Percentiles rank a stretch among this genome's conserved stretches.
Conservation (phyloP, 2,113 vertebrate species). For the Cichladusa arquata region DNA sequence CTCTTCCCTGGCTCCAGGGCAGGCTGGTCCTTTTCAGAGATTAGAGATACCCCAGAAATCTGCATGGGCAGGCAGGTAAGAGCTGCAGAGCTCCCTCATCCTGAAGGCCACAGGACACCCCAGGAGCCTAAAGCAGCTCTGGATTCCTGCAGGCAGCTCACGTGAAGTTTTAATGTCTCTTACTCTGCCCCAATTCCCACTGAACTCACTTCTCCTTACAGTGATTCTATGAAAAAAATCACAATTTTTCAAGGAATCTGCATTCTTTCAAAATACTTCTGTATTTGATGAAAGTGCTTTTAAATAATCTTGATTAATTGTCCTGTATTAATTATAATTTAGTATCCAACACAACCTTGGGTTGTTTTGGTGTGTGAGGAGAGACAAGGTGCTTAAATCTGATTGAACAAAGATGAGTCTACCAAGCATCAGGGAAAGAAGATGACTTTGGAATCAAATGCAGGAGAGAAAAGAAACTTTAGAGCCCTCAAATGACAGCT, state of each 20-base stretch:
- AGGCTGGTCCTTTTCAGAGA: not conserved
- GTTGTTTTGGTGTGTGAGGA: not conserved
- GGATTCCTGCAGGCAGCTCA: not conserved
- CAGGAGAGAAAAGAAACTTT: constrained; percentile 77
- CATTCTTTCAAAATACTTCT: not conserved
- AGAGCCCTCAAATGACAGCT: constrained; percentile 77
- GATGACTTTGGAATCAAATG: not conserved
- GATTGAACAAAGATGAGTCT: not conserved
- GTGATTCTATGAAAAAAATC: not conserved
- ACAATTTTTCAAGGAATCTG: not conserved
- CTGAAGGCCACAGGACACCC: not conserved
- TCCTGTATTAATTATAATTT: not conserved
- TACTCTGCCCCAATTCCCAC: not conserved
- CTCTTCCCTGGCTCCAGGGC: not conserved
- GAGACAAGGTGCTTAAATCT: not conserved
- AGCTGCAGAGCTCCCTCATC: not conserved
- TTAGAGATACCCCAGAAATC: not conserved
- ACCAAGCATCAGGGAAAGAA: not conserved
- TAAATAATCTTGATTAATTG: not conserved
- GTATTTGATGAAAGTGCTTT: not conserved
- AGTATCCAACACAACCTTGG: not conserved
- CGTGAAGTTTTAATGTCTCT: not conserved
- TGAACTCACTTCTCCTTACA: not conserved
- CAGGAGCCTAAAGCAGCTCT: not conserved
- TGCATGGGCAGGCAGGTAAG: not conserved